Base-by-base conservation (phyloP, 2,888 invertebrate species). In the Eristalinus sepulchralis region DNA sequence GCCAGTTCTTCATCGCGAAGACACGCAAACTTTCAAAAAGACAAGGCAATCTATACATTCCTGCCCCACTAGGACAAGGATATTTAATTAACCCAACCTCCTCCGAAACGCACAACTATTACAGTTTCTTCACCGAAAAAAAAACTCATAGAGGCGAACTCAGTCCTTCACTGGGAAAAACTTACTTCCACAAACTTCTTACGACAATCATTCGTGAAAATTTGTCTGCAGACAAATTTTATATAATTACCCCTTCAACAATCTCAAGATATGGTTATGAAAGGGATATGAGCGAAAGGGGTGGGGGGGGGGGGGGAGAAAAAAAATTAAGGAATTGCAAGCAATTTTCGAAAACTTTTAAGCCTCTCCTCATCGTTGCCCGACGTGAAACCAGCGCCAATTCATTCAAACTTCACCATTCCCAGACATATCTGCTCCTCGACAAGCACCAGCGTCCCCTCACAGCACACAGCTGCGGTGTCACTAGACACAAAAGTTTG, bases 321-420 rank as follows among this genome's bases (percentile, higher is more conserved):
- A 64, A 27, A 39, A 64, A 59, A 6, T 27, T 1, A 2, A 1
- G 17, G 55, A 53, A 34, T 13, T 47, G 47, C 47, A 17, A 47
- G 47, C 8, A 17, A 47, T 57, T 63, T 55, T 20, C 33, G 11
- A 17, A 63, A 64, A 34, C 27, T 24, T 36, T 55, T 55, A 34
- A 33, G 55, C 24, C 53, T 27, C 53, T 36, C 24, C 57, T 34
- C 57, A 64, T 57, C 27, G 13, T 27, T 36, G 24, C 5, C 36
- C 17, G 34, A 63, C 34, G 55, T 62, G 17, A 31, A 62, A 62
- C 62, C 64, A 64, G 31, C 31, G 31, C 36, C 76, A 67, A 67
- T 60, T 62, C 27, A 24, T 47, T 67, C 53, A 33, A 77, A 77
- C 76, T 77, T 67, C 47, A 53, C 33, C 33, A 47, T 33, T 67